Base-by-base conservation (phyloP, 2,888 invertebrate species). In the Synanthedon vespiformis region DNA sequence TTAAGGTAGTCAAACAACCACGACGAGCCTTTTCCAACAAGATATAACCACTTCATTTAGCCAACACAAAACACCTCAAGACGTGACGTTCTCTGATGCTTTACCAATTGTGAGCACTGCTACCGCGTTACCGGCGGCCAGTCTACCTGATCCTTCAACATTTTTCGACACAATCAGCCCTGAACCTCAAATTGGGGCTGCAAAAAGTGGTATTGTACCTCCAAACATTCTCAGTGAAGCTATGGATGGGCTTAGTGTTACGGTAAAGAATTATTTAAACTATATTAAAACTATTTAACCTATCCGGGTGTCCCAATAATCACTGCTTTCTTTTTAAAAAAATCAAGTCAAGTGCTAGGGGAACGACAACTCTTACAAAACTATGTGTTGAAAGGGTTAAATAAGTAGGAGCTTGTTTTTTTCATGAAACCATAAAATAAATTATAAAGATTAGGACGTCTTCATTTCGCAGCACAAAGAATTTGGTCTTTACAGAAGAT, bases 91-190 rank as follows among this genome's bases (percentile, higher is more conserved):
- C 64, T 65, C 76, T 0, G 75, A 74, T 57, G 74, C 80, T 55
- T 54, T 85, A 49, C 80, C 84, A 0, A 81, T 79, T 56, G 79
- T 84, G 40, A 83, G 79, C 54, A 74, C 72, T 0, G 67, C 77
- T 22, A 64, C 79, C 1, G 69, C 82, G 0, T 61, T 86, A 8
- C 83, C 83, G 12, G 83, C 85, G 0, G 62, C 77, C 0, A 81
- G 77, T 55, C 63, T 88, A 12, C 88, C 88, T 1, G 87, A 88
- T 56, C 88, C 88, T 0, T 85, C 88, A 1, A 88, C 85, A 0
- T 88, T 88, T 63, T 88, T 88, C 55, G 88, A 88, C 52, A 87
- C 77, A 4, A 86, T 88, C 44, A 86, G 82, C 0, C 82, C 87
- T 5, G 84, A 83, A 57, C 74, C 80, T 4, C 72, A 70, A 52